Evolutionary conservation across 2,113 vertebrate genomes (phyloP), one percentile per base, ranked within the genome.

Genomic region (Saguinus imperator): DNA sequence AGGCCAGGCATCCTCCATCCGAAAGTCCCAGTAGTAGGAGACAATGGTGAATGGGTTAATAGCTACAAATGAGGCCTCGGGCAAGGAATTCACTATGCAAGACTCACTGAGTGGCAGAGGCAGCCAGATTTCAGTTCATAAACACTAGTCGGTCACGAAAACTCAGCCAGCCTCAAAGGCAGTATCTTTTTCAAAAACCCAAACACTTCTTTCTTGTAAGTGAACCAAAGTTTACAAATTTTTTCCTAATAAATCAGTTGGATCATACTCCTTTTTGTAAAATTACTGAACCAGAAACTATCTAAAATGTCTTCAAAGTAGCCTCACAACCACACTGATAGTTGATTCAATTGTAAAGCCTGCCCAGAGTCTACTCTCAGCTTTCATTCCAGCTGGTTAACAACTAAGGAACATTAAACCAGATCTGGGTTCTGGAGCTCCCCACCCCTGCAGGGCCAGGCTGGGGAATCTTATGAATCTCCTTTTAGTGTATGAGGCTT

Each of bases 251-350:
- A 84, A 83, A 84, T 91, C 75, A 86, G 58, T 73, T 64, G 83
- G 75, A 40, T 76, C n/a, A 9, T 14, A 70, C 18, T 83, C 75
- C 79, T 66, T 93, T 95, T 82, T 87, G 68, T 91, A 91, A 80
- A 86, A 82, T 87, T 48, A 89, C n/a, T 70, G 66, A 95, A 55
- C 91, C 91, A 89, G 93, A 96, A 95, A 96, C 58, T 79, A 82
- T 43, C 48, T 76, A 48, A 85, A 95, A 85, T 52, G 27, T 80
- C 91, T 96, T 92, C 45, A n/a, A 21, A 94, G 80, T 9, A 43
- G 48, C 35, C 75, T 91, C 91, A n/a, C 50, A 32, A 45, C 45
- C 70, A 27, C 68, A 35, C 18, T 7, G 72, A 55, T 17, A 23
- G 32, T 48, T 94, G 73, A 52, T 17, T 84, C 57, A 8, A 20